A percentile compares a stretch with the other conserved stretches of the same genome.
Conservation (phyloP, 2,797 vertebrate species). For the Siniperca obscura region DNA sequence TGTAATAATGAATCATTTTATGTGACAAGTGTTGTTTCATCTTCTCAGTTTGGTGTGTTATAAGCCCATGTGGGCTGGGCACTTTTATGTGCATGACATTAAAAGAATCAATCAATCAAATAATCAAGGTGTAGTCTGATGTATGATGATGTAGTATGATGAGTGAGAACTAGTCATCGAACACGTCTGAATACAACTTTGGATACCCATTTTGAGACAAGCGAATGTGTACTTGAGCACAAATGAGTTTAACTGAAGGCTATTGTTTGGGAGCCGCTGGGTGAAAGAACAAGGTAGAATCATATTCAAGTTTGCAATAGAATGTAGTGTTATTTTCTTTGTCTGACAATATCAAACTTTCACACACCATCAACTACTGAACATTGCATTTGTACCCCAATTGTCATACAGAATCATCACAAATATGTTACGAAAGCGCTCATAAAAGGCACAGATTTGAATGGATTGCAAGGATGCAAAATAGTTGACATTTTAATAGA, state of each 20-base stretch:
- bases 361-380: background rate
- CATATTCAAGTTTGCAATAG: constrained; percentile 10
- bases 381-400: constrained; percentile 3
- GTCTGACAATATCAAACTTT: constrained; percentile 21
- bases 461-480: constrained; percentile 51
- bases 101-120: background rate
- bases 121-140: background rate
- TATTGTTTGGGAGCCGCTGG: background rate
- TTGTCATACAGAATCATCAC: constrained; percentile 19
- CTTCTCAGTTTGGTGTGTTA: background rate
- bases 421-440: constrained; percentile 23
- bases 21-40: constrained; percentile 6
- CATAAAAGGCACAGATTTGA: constrained; percentile 45
- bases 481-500: constrained; percentile 53
- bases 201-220: background rate
- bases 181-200: background rate
- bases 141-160: background rate
- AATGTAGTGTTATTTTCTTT: constrained; percentile 23
- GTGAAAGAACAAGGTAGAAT: constrained; percentile 26
- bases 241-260: constrained; percentile 32
- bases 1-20: background rate
- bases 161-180: background rate
- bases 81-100: background rate
- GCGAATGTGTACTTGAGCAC: background rate
- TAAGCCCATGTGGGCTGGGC: background rate